Conservation (phyloP, 2,113 vertebrate species). For the Alectura lathami region DNA sequence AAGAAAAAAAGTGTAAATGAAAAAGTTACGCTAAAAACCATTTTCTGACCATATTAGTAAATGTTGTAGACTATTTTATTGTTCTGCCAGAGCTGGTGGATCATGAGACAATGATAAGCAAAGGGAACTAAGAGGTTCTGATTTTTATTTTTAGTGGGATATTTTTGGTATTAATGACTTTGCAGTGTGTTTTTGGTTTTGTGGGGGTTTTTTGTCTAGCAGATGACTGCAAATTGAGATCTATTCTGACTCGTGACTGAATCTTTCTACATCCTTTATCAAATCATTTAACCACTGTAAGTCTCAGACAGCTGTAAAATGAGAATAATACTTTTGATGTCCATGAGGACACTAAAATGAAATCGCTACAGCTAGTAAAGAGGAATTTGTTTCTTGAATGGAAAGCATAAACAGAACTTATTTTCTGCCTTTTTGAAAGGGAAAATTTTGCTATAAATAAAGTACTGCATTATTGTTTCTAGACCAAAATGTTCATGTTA, state of each 20-base stretch:
- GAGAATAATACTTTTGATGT: neutral
- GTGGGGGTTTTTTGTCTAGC: neutral
- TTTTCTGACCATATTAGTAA: neutral
- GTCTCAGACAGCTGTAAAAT: neutral
- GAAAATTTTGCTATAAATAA: neutral
- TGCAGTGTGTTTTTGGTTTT: neutral
- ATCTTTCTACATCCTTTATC: neutral
- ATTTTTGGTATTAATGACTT: slow-evolving; percentile 49
- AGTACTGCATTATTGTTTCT: neutral
- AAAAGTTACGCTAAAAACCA: neutral
- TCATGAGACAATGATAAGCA: slow-evolving; percentile 19
- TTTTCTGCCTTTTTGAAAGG: neutral
- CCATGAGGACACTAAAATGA: neutral
- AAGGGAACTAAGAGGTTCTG: slow-evolving; percentile 51
- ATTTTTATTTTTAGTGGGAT: slow-evolving; percentile 59
- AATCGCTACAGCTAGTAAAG: neutral
- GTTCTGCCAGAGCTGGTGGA: neutral
- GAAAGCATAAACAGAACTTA: neutral
- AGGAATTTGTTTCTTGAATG: neutral
- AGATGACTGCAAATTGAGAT: slow-evolving; percentile 8
- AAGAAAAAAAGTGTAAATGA: neutral
- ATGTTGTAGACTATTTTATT: neutral
- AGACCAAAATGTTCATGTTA: neutral
- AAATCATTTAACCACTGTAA: neutral
- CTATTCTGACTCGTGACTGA: slow-evolving; percentile 27